Evolutionary conservation across 2,888 invertebrate species (phyloP), one percentile per base, ranked within the genome.

Genomic region (Stenurella melanura): DNA sequence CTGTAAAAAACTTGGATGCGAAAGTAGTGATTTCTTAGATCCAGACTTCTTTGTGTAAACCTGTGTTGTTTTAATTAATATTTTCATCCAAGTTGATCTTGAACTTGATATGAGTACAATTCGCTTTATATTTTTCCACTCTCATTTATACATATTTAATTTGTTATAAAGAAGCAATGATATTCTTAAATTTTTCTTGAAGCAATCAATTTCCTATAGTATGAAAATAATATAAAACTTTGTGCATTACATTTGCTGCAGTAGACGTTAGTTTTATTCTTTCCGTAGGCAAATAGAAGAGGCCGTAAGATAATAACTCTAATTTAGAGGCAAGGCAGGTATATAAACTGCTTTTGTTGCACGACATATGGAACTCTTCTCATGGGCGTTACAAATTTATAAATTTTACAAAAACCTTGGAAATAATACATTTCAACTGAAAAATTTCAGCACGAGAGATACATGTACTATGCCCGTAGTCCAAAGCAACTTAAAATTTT

Each of bases 261-360:
- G 19, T 64, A 18, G 42, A 64, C 42, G 19, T 64, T 19, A 42
- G 64, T 64, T 42, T 57, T 69, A 50, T 57, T 58, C 21, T 57
- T 34, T 56, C 69, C 69, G 17, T 18, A 69, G 26, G 57, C 34
- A 58, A 69, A 69, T 69, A 69, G 69, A 69, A 57, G 57, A 58
- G 60, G 58, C 58, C 30, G 26, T 11, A 38, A 19, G 19, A 60
- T 70, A 70, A 70, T 70, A 70, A 70, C 70, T 60, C 70, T 60
- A 70, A 70, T 60, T 70, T 70, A 42, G 21, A 60, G 70, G 50
- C 60, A 70, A n/a, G 60, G 21, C 60, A 70, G 42, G 50, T 70
- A 70, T 19, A 70, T 26, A 69, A 38, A 60, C 58, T 60, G 60
- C 60, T 61, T 50, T 42, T 19, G 42, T 70, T 60, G 42, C 60